Percentiles rank a stretch among this genome's conserved stretches.
These are phyloP conservation scores for Harpegnathos saltator DNA, from an alignment of 1,140 invertebrate genomes.

Conservation along the genomic window DNA sequence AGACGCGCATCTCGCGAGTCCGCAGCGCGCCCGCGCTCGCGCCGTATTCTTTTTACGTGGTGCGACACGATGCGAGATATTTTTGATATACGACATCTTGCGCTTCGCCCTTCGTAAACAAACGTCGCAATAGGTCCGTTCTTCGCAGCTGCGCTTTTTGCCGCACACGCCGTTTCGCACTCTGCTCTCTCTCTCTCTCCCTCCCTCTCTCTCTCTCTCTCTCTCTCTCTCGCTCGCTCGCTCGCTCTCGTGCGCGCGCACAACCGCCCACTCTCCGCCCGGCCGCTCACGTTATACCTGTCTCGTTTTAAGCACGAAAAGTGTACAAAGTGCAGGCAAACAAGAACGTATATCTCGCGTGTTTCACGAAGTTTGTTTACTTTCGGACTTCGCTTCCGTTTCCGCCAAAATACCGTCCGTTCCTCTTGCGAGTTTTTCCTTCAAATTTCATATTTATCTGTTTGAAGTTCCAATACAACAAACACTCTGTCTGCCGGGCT, in stretches of 20 bases:
- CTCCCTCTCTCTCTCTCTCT: too few relatives aligned
- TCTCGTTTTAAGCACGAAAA: background rate
- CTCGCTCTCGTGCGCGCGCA: background rate
- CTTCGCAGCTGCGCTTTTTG: background rate
- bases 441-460: background rate
- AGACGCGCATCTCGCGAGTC: background rate
- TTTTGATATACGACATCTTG: background rate
- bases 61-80: background rate
- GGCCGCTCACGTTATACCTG: background rate
- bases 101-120: background rate
- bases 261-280: background rate
- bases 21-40: too few relatives aligned
- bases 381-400: background rate
- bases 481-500: background rate
- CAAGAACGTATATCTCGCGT: background rate
- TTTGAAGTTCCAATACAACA: background rate
- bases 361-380: constrained; percentile 1
- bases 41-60: background rate
- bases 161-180: too few relatives aligned
- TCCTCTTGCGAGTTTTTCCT: background rate
- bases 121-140: background rate
- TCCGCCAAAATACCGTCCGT: background rate
- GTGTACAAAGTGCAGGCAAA: background rate
- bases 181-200: too few relatives aligned
- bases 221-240: too few relatives aligned